Conservation (phyloP, 2,888 invertebrate species). For the Polyploca ridens region DNA sequence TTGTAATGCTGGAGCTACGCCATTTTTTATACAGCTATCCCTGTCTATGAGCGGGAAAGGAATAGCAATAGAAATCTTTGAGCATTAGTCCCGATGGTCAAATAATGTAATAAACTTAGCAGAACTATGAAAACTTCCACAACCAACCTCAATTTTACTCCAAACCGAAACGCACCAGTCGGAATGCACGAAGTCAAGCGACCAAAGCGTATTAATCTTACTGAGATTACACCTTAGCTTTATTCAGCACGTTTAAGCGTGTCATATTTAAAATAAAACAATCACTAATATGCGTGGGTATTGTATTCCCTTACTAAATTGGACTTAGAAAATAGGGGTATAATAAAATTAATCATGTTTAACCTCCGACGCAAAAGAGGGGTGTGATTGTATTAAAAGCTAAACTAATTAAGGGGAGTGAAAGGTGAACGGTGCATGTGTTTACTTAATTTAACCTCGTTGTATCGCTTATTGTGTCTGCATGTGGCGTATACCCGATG, state of each 20-base stretch:
- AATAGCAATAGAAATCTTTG: too few relatives aligned
- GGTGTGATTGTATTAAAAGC: too few relatives aligned
- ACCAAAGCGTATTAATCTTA: conserved; percentile 78
- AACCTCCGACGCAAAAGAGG: too few relatives aligned
- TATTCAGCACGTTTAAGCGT: conserved; percentile 54
- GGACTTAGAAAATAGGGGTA: conserved; percentile 14
- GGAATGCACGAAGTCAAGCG: conserved; percentile 80
- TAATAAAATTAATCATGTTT: not conserved
- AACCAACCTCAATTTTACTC: conserved; percentile 24
- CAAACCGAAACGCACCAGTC: conserved; percentile 73
- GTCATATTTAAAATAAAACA: conserved; percentile 19
- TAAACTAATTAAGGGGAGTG: too few relatives aligned
- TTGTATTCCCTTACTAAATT: not conserved
- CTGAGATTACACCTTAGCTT: conserved; percentile 71
- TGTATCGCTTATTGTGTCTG: too few relatives aligned
- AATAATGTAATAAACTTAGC: conserved; percentile 25
- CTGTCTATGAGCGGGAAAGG: too few relatives aligned
- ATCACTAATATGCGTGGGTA: conserved; percentile 3
- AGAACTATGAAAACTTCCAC: conserved; percentile 29
- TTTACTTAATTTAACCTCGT: too few relatives aligned
- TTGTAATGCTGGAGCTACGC: not conserved
- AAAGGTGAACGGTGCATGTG: not conserved
- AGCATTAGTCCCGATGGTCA: not conserved
- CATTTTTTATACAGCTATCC: too few relatives aligned
- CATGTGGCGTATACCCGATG: too few relatives aligned